Evolutionary conservation across 2,888 invertebrate genomes (phyloP).

Genomic region (Orchesella flavescens): DNA sequence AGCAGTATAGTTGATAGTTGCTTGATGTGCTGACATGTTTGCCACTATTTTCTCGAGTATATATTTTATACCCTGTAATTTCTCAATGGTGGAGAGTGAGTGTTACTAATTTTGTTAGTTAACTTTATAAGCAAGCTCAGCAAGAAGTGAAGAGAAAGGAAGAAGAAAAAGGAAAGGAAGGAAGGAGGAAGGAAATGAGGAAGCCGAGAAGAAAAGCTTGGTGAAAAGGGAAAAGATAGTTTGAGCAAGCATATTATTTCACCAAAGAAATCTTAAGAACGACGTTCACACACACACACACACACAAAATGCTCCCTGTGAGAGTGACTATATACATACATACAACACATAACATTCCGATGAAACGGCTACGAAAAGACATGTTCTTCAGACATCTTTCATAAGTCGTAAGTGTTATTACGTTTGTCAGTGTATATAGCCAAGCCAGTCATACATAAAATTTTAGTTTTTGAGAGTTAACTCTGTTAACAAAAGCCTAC

Average conservation of each 20-base stretch:
- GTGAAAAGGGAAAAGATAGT: conserved; percentile 33
- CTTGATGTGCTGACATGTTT: too few relatives aligned
- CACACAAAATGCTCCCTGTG: not conserved
- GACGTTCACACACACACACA: conserved; percentile 4
- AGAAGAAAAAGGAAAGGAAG: conserved; percentile 22
- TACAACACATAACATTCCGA: not conserved
- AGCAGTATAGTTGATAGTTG: too few relatives aligned
- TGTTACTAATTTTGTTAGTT: conserved; percentile 45
- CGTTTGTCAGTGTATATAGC: too few relatives aligned
- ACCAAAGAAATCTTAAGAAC: conserved; percentile 43
- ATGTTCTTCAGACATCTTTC: too few relatives aligned
- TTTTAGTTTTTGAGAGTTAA: conserved; percentile 11
- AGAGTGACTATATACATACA: not conserved
- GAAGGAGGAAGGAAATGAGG: conserved; percentile 45
- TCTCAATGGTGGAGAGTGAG: conserved; percentile 28
- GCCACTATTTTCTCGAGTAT: too few relatives aligned
- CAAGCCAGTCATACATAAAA: too few relatives aligned
- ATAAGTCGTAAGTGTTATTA: too few relatives aligned
- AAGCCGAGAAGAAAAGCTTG: conserved; percentile 25
- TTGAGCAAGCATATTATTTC: conserved; percentile 49
- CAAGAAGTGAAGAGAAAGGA: conserved; percentile 21
- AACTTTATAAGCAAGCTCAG: conserved; percentile 33
- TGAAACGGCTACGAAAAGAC: too few relatives aligned
- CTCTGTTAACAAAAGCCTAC: conserved; percentile 17
- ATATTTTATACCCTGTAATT: not conserved